phyloP scores from a whole-genome alignment of 2,797 vertebrate genomes.

The Paratrypauchen microcephalus region DNA sequence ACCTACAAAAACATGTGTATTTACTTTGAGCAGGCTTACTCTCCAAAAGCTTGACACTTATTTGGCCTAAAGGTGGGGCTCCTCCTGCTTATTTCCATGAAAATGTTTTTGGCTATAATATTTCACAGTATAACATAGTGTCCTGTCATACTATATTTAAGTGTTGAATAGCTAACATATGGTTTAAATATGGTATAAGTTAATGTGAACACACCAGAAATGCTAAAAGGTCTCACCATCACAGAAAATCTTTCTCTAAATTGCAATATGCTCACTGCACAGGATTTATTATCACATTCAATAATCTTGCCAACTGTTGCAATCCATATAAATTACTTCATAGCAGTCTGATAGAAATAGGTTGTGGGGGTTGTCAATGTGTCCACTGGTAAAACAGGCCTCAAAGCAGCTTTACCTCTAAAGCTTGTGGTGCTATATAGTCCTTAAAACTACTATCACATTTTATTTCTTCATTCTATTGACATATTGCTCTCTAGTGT shows the following conservation, averaged over 20 bases:
- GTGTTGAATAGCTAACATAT: too few species aligned
- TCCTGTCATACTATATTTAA: too few species aligned
- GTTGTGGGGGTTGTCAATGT: background rate
- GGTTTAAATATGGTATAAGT: too few species aligned
- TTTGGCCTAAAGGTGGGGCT: too few species aligned
- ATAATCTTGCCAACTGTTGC: background rate
- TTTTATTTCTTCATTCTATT: constrained; percentile 5
- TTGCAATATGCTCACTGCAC: background rate
- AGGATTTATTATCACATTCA: background rate
- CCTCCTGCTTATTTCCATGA: too few species aligned
- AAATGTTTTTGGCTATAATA: too few species aligned
- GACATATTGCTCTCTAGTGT: background rate
- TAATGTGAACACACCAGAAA: background rate
- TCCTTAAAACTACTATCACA: background rate
- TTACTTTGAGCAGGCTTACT: too few species aligned
- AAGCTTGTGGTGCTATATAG: background rate
- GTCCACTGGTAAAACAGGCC: background rate
- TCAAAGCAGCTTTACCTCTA: background rate
- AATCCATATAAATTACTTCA: background rate
- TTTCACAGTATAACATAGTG: too few species aligned
- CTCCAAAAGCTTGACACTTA: too few species aligned
- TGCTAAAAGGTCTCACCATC: background rate
- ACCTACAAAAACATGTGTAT: too few species aligned
- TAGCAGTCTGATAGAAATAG: background rate
- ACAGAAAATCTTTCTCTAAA: background rate